Percentiles rank a stretch among this genome's conserved stretches.
Conservation (phyloP, 2,888 invertebrate species). For the Sisyra terminalis region DNA sequence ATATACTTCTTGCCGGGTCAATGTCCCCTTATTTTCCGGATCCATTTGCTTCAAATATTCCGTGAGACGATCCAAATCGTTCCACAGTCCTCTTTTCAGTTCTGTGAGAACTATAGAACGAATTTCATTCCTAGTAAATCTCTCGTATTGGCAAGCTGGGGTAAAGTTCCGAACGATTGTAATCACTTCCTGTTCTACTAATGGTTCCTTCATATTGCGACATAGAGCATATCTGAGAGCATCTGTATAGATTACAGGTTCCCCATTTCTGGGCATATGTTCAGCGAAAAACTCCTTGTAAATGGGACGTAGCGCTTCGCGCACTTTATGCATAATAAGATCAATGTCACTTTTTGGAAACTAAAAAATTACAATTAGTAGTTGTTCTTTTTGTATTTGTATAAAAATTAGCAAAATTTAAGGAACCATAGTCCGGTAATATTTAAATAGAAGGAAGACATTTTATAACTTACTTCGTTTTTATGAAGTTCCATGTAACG, state of each 20-base stretch:
- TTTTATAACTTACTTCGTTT: constrained; percentile 37
- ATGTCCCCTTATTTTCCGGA: constrained; percentile 34
- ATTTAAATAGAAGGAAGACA: constrained; percentile 70
- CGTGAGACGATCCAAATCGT: constrained; percentile 41
- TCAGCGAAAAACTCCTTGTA: constrained; percentile 63
- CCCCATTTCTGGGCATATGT: constrained; percentile 33
- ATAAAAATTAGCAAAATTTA: constrained; percentile 9
- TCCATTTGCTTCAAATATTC: constrained; percentile 43
- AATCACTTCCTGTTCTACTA: constrained; percentile 68
- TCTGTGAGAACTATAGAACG: constrained; percentile 54
- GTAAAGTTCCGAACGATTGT: constrained; percentile 59
- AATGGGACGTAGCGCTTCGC: constrained; percentile 44
- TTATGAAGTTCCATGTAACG: constrained; percentile 72
- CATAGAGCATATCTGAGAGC: constrained; percentile 40
- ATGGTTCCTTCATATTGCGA: constrained; percentile 45
- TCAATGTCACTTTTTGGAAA: constrained; percentile 59
- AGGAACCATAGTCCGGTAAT: constrained; percentile 47
- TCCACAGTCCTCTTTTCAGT: constrained; percentile 55
- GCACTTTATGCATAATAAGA: constrained; percentile 56
- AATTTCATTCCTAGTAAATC: constrained; percentile 19
- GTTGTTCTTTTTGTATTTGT: too few species aligned
- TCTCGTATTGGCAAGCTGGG: constrained; percentile 33
- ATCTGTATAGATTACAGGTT: constrained; percentile 24
- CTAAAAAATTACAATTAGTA: too few species aligned
- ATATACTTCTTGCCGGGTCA: constrained; percentile 40